Conservation (phyloP, 1,140 invertebrate genomes). For the Notospermus geniculatus region DNA sequence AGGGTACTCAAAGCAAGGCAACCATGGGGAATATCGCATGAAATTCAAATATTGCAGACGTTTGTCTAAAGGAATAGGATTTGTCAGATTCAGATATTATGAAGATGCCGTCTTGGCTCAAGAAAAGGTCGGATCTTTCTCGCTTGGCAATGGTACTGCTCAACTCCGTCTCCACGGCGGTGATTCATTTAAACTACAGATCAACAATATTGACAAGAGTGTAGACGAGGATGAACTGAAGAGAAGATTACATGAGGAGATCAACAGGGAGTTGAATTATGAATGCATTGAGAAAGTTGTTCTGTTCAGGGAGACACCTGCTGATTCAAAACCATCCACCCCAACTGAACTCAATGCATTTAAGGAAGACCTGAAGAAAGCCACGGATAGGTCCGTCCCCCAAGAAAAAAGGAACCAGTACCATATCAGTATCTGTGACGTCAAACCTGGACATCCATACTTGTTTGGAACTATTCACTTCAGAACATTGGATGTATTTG, state of each 20-base stretch:
- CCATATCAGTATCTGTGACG: too few species aligned
- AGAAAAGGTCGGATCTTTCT: neutral
- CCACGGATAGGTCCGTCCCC: neutral
- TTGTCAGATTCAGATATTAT: slow-evolving; percentile 12
- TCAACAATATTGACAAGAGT: slow-evolving; percentile 7
- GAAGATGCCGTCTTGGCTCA: slow-evolving; percentile 10
- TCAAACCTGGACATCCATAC: too few species aligned
- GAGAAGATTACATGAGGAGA: neutral
- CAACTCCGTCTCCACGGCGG: neutral
- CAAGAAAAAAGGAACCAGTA: neutral
- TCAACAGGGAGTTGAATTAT: too few species aligned
- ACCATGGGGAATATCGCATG: slow-evolving; percentile 1
- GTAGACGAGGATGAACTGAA: slow-evolving; percentile 8
- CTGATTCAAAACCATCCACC: neutral
- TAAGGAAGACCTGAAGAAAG: neutral
- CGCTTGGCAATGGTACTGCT: neutral
- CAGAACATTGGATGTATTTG: too few species aligned
- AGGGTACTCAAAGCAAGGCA: neutral
- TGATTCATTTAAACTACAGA: neutral
- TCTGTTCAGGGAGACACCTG: neutral
- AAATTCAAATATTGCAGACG: slow-evolving; percentile 10
- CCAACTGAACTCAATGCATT: neutral
- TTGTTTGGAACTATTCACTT: too few species aligned
- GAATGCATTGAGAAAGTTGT: neutral
- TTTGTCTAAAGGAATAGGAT: slow-evolving; percentile 9